phyloP scores from a whole-genome alignment of 2,888 invertebrate species.

The Strigamia crassipes region DNA sequence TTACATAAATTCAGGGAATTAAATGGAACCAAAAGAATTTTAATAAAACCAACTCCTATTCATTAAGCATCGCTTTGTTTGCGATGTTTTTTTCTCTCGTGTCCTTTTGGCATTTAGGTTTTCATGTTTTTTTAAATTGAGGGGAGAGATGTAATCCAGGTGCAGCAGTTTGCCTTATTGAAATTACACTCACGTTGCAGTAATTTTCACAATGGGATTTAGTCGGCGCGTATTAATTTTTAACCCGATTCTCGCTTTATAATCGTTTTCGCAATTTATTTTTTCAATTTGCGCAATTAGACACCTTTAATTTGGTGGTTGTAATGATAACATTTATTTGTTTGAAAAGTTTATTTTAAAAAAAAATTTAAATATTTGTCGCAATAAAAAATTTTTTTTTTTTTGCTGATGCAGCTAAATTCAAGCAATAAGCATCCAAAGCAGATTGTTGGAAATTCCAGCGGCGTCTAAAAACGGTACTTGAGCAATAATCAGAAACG shows the following conservation, averaged over 20 bases:
- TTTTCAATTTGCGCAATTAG: not conserved
- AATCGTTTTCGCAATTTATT: not conserved
- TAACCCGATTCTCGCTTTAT: not conserved
- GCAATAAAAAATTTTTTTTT: not conserved
- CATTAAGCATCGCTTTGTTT: not conserved
- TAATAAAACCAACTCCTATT: not conserved
- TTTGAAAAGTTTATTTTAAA: too few species aligned
- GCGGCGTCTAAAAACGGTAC: not conserved
- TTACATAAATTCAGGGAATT: too few species aligned
- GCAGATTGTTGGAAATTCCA: not conserved
- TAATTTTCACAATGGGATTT: conserved; percentile 26
- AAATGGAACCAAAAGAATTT: too few species aligned
- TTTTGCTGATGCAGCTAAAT: not conserved
- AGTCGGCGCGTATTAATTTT: not conserved
- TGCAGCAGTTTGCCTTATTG: conserved; percentile 6
- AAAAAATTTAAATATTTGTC: too few species aligned
- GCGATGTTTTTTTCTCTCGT: not conserved
- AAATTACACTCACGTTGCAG: conserved; percentile 28
- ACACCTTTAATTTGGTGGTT: too few species aligned
- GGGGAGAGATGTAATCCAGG: conserved; percentile 29
- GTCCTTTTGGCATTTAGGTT: conserved; percentile 1
- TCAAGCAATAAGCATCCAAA: not conserved
- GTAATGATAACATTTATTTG: too few species aligned
- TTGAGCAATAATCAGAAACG: conserved; percentile 23
- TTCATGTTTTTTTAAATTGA: not conserved